Evolutionary conservation across 2,888 invertebrate species (phyloP).

Genomic region (Teleogryllus oceanicus): DNA sequence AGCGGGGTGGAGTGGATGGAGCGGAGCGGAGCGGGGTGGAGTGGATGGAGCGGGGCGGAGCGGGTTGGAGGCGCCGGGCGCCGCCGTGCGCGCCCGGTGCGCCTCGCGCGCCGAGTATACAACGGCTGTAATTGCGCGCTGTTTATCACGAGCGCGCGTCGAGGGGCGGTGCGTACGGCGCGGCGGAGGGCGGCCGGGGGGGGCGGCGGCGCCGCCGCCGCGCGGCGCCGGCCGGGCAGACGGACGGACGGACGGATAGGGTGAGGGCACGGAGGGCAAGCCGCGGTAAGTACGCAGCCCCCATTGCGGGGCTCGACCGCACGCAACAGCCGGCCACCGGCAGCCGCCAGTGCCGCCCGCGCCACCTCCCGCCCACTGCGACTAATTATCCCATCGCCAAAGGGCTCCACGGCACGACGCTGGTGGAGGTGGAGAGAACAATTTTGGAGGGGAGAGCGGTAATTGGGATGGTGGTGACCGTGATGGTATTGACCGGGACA

Average conservation of each 20-base stretch:
- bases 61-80: background rate
- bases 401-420: background rate
- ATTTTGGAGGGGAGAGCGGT: too few species aligned
- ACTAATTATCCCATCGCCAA: background rate
- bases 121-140: background rate
- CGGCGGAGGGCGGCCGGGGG: background rate
- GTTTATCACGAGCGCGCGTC: background rate
- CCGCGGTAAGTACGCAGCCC: background rate
- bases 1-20: too few species aligned
- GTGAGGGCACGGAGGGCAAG: background rate
- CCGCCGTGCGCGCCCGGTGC: background rate
- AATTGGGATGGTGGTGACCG: too few species aligned
- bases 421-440: background rate
- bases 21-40: too few species aligned
- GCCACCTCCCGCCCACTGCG: background rate
- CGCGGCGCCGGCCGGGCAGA: background rate
- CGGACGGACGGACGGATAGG: background rate
- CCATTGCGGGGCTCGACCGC: background rate
- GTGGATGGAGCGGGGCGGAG: too few species aligned
- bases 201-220: background rate
- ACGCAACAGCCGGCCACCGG: background rate
- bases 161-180: background rate
- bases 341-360: background rate
- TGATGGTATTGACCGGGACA: too few species aligned
- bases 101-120: background rate